Evolutionary conservation across 2,888 invertebrate species (phyloP), one percentile per base, ranked within the genome.

Genomic region (Calameuta pallipes): DNA sequence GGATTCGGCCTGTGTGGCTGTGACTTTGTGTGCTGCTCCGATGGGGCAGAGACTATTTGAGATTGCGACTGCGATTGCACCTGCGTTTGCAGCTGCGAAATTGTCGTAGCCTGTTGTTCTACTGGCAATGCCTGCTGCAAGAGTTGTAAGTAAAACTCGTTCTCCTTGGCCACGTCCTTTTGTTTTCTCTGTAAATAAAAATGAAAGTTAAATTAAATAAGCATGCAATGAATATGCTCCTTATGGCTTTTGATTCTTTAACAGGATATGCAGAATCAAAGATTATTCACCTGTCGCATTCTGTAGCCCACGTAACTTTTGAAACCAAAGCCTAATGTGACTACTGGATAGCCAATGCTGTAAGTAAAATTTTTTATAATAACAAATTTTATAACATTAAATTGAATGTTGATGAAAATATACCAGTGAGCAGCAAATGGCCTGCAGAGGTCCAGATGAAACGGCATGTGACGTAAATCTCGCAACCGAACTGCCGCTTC

Each of bases 371-470:
- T 68, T 73, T 33, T 74, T 1, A n/a, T n/a, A n/a, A n/a, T 23
- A 56, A 69, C 3, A 31, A 69, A 56, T 35, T 4, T 35, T 13
- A 41, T 23, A 33, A 23, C 37, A 77, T 33, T 11, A 31, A 41
- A 75, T 23, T 34, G 15, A 77, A 56, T 35, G 15, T 75, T 2
- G 41, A 73, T 37, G 76, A 30, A 75, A 80, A 89, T 94, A 92
- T 94, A 97, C 95, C 98, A 98, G 93, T 99, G 98, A 84, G 98
- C 98, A 86, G 98, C 98, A 92, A 99, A 98, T 85, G 98, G 98
- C 92, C 98, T 94, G 93, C 97, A 98, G 87, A 98, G 94, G 93
- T 97, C 98, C 90, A 97, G 93, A 91, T 97, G 96, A 89, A 95
- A 95, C 81, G 97, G 96, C 93, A 96, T 94, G 92, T 96, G 96